A percentile compares a stretch with the other conserved stretches of the same genome.
These are phyloP conservation scores for Cassiopea xamachana DNA, from an alignment of 30 jellyfish, hydroid and myxozoan genomes.

Conservation along the genomic window DNA sequence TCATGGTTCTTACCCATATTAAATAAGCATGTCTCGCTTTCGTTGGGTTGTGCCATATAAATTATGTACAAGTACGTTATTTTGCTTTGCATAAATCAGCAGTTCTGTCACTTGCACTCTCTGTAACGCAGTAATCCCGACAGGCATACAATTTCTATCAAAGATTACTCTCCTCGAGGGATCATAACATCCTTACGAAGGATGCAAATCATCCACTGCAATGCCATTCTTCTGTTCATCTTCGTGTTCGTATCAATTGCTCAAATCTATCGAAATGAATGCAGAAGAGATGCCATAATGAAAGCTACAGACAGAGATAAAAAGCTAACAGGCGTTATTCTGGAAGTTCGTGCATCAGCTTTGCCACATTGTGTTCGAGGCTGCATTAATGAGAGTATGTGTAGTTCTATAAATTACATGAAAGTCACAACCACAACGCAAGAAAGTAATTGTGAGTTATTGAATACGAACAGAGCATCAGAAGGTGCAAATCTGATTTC, in stretches of 20 bases:
- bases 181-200: too few relatives aligned
- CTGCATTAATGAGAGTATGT: not conserved
- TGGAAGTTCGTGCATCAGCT: not conserved
- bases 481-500: not conserved
- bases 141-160: too few relatives aligned
- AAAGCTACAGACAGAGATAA: constrained; percentile 41
- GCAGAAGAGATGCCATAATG: constrained; percentile 49
- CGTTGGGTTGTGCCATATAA: too few relatives aligned
- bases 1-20: too few relatives aligned
- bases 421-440: not conserved
- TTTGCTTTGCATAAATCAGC: too few relatives aligned
- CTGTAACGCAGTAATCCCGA: too few relatives aligned
- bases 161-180: too few relatives aligned
- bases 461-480: not conserved
- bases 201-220: too few relatives aligned
- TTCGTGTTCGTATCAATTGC: not conserved
- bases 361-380: constrained; percentile 19
- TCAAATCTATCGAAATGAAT: not conserved
- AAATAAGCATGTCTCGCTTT: too few relatives aligned
- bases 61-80: too few relatives aligned
- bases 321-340: constrained; percentile 5
- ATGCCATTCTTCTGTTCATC: not conserved
- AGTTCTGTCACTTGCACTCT: too few relatives aligned
- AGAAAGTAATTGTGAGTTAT: constrained; percentile 42
- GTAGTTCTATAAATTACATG: constrained; percentile 43